Percentiles rank a stretch among this genome's conserved stretches.
Conservation (phyloP, 2,888 invertebrate genomes). For the Hipparchia semele region DNA sequence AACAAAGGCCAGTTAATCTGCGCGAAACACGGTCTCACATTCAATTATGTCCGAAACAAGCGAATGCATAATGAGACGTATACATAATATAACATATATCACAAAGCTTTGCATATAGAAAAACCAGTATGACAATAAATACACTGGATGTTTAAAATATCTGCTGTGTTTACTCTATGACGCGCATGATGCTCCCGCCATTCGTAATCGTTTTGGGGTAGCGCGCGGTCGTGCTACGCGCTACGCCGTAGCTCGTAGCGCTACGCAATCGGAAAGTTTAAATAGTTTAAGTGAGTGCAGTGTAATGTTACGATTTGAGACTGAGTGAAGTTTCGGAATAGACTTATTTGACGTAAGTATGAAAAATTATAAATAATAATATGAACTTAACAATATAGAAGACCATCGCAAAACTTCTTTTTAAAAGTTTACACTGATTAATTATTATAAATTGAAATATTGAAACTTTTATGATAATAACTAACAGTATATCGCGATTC, state of each 20-base stretch:
- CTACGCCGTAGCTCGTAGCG: constrained; percentile 57
- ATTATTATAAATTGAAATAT: background rate
- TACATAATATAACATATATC: constrained; percentile 32
- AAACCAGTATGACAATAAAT: constrained; percentile 42
- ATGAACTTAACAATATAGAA: background rate
- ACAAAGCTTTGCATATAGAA: constrained; percentile 10
- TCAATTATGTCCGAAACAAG: constrained; percentile 57
- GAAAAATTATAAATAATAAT: background rate
- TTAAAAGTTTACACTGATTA: background rate
- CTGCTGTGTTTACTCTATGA: constrained; percentile 26
- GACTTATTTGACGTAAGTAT: constrained; percentile 30
- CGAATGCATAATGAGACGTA: constrained; percentile 46
- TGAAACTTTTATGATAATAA: background rate
- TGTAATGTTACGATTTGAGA: constrained; percentile 38
- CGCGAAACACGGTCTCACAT: constrained; percentile 54
- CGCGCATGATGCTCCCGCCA: constrained; percentile 52
- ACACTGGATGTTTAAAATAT: constrained; percentile 33
- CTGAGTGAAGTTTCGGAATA: constrained; percentile 28
- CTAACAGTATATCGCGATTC: no score
- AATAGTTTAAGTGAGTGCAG: constrained; percentile 37
- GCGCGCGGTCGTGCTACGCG: constrained; percentile 59
- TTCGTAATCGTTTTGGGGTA: constrained; percentile 57
- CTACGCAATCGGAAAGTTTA: constrained; percentile 48
- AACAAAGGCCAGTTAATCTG: constrained; percentile 59
- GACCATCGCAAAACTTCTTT: background rate